These are phyloP conservation scores for Phylloscopus trochiloides DNA, from an alignment of 2,113 vertebrate genomes.

Conservation along the genomic window DNA sequence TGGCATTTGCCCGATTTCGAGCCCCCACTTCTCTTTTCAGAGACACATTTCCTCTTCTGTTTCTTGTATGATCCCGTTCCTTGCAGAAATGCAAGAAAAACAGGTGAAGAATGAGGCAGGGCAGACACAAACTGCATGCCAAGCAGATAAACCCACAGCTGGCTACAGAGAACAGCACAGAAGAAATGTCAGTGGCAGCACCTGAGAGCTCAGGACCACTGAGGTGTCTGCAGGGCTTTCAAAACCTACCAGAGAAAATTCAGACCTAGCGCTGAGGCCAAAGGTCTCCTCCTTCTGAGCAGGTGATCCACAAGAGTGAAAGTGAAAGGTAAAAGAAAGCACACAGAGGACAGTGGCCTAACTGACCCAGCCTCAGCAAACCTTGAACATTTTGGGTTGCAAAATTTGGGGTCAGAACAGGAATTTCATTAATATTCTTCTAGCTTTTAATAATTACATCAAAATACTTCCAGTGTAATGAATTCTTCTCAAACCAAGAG, in stretches of 20 bases:
- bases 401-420: background rate
- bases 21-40: background rate
- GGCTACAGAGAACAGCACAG: background rate
- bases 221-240: background rate
- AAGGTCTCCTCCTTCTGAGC: background rate
- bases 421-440: background rate
- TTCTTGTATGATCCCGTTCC: background rate
- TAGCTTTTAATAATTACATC: background rate
- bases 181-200: background rate
- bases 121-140: background rate
- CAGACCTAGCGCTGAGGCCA: background rate
- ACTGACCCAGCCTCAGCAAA: background rate
- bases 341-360: rapidly evolving
- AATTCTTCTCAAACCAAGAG: background rate
- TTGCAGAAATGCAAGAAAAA: background rate
- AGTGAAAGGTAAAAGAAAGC: background rate
- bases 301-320: background rate
- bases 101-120: background rate
- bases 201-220: background rate
- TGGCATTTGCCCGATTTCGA: background rate
- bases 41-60: background rate
- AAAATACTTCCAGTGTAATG: background rate
- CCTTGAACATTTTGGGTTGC: rapidly evolving
- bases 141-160: background rate
- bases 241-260: background rate